Evolutionary conservation across 2,888 invertebrate species (phyloP).

Genomic region (Galerucella calmariensis): DNA sequence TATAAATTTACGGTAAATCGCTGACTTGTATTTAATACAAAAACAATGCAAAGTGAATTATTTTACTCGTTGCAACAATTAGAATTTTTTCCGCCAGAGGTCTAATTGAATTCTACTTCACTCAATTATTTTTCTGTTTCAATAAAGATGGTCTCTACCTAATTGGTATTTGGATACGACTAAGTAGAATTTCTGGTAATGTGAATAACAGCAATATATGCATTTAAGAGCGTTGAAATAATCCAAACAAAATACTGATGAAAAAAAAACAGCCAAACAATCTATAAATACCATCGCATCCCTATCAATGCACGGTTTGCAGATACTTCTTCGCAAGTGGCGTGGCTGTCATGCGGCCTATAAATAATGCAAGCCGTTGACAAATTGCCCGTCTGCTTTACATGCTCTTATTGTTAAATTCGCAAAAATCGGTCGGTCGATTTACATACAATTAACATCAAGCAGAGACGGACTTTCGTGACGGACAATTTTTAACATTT

Average conservation of each 20-base stretch:
- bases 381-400: conserved; percentile 30
- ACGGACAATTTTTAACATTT: neutral
- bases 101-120: no score
- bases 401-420: conserved; percentile 29
- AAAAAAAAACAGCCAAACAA: neutral
- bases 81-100: no score
- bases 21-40: no score
- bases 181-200: no score
- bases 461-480: conserved; percentile 18
- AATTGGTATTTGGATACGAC: no score
- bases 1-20: no score
- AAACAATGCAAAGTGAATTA: no score
- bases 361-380: conserved; percentile 32
- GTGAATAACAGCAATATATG: neutral
- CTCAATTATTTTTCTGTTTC: no score
- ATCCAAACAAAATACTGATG: neutral
- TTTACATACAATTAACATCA: conserved; percentile 22
- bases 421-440: conserved; percentile 20
- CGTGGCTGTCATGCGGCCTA: conserved; percentile 24
- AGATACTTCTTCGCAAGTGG: conserved; percentile 19
- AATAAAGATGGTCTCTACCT: no score
- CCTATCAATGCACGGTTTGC: conserved; percentile 6
- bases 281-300: conserved; percentile 6
- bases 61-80: no score
- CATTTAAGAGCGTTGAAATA: neutral